phyloP scores from a whole-genome alignment of 2,113 vertebrate species.

The Glaucidium brasilianum region DNA sequence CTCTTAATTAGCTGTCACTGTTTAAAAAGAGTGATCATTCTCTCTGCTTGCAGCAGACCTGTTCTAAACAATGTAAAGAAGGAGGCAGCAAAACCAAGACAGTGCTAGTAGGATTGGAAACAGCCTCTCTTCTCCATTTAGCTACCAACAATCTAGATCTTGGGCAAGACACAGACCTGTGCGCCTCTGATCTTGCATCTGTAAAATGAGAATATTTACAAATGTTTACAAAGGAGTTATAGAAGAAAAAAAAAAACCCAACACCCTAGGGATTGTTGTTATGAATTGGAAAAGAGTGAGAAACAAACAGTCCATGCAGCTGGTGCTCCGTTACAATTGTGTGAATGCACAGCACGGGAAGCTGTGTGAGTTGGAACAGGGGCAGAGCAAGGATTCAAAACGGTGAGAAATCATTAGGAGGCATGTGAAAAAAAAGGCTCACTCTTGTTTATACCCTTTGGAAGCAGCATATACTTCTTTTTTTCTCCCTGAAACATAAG shows the following conservation, averaged over 20 bases:
- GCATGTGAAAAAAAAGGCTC: not conserved
- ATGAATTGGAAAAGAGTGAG: not conserved
- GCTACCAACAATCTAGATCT: not conserved
- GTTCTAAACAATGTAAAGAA: rapidly evolving
- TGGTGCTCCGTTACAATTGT: not conserved
- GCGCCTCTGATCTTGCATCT: not conserved
- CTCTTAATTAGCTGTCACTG: not conserved
- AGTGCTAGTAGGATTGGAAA: not conserved
- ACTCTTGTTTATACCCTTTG: not conserved
- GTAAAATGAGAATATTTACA: not conserved
- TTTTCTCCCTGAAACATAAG: not conserved
- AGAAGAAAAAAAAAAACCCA: not conserved
- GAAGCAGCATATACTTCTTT: not conserved
- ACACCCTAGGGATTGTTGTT: not conserved
- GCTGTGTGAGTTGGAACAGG: not conserved
- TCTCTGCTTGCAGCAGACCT: not conserved
- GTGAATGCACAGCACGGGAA: not conserved
- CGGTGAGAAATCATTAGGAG: not conserved
- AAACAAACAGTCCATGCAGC: not conserved
- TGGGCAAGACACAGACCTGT: not conserved
- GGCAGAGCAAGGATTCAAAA: not conserved
- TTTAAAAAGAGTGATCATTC: not conserved
- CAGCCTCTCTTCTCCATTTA: not conserved
- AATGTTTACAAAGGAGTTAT: not conserved
- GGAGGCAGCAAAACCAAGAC: not conserved